Base-by-base conservation (phyloP, 2,797 vertebrate genomes). In the Argentina silus region DNA sequence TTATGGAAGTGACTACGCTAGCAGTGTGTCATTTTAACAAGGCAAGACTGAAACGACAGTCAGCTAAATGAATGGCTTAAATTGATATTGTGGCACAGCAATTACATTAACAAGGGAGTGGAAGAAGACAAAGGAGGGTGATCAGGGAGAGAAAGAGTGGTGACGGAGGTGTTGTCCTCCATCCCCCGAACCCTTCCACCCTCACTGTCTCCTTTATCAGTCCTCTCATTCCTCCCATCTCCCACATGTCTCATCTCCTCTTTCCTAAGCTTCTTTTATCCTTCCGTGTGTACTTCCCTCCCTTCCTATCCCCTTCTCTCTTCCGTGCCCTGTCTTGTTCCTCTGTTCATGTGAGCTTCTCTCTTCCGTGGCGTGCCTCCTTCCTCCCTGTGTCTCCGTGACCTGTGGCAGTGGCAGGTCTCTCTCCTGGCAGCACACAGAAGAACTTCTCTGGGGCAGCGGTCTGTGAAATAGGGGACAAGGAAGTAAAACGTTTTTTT, bases 381-480 rank as follows among this genome's bases (percentile, higher is more conserved):
- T 57, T n/a, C 42, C 44, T 70, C 61, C 14, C 44, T 67, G 60
- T 56, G 63, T 73, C 48, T 68, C 44, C 7, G 27, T 56, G n/a
- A 53, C 44, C 42, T 21, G 14, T 55, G 10, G 19, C 51, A n/a
- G 50, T 59, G 51, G 19, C 51, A n/a, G 50, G 51, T 44, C 72
- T 75, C 78, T 83, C 71, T 70, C 80, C 76, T 73, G 72, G 48
- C 42, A 50, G 72, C 78, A 74, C 70, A 74, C 78, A 81, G 65
- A 77, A 84, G 73, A 79, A 70, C 72, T 14, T 47, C 79, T 83
- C 70, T 84, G 75, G 80, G 75, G 78, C 80, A 85, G 74, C 74
- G 44, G 77, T 27, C 67, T 84, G 87, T 90, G 85, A 88, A 83
- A 86, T 84, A 17, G 82, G 27, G 84, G 81, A 89, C 70, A 51